Conservation (phyloP, 2,113 vertebrate species). For the Sturnus vulgaris region DNA sequence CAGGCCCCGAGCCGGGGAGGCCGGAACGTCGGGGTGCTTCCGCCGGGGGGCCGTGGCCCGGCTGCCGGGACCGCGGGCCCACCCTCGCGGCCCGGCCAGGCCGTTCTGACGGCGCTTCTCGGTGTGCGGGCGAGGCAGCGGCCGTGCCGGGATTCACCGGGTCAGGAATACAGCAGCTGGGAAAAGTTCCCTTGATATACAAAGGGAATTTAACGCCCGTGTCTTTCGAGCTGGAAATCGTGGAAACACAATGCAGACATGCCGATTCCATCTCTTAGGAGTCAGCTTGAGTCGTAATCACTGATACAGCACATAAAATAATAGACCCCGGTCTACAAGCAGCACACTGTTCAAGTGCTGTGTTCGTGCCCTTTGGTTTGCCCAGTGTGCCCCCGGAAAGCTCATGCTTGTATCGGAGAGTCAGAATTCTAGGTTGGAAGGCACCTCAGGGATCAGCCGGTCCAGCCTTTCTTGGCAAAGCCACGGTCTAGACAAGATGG, state of each 20-base stretch:
- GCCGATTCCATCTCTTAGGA: rapidly evolving
- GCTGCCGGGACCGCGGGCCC: not conserved
- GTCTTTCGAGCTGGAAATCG: no score
- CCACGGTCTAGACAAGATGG: not conserved
- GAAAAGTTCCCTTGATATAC: rapidly evolving
- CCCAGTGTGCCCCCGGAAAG: not conserved
- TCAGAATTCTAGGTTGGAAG: not conserved
- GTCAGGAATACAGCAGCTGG: rapidly evolving
- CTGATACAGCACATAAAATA: rapidly evolving
- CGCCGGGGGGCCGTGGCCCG: not conserved
- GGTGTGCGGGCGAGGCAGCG: not conserved
- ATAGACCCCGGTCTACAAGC: no score
- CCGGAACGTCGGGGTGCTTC: not conserved
- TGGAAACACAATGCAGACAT: rapidly evolving
- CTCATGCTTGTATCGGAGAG: not conserved
- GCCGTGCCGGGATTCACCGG: rapidly evolving
- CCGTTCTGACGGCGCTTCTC: not conserved
- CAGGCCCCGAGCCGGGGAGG: no score
- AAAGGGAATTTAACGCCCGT: rapidly evolving
- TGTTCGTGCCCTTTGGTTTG: not conserved
- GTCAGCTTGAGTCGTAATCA: rapidly evolving
- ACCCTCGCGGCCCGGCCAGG: not conserved
- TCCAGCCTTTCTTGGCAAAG: not conserved
- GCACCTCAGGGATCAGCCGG: not conserved
- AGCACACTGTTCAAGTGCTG: rapidly evolving